Evolutionary conservation across 2,888 invertebrate species (phyloP), one percentile per base, ranked within the genome.

Genomic region (Pimpla rufipes): DNA sequence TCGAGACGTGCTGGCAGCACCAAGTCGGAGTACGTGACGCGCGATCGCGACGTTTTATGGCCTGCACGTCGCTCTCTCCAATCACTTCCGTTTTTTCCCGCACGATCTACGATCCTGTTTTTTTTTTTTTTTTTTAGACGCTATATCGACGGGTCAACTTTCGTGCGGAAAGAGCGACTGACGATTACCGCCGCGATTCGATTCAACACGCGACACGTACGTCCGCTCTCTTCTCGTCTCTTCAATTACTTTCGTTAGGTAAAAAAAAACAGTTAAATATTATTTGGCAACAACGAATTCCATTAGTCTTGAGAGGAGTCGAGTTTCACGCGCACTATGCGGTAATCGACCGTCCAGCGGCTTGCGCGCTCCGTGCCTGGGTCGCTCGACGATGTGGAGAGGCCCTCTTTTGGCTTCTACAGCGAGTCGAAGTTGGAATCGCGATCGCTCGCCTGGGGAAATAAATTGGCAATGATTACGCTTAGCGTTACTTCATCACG

Each of bases 391-490:
- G 75, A 66, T 67, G 64, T 66, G 62, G 62, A 50, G 21, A 68
- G 52, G 52, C 18, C 2, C 45, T 55, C 40, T 66, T 78, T 67
- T 11, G 66, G 45, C 82, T 52, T 81, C 87, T 91, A 93, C 77
- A 93, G 88, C 74, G 93, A 93, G 85, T 93, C 93, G 79, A 93
- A 93, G 84, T 93, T 93, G n/a, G 93, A 93, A 78, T 93, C 93
- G 79, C 93, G 90, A 87, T 93, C 93, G 86, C 92, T 93, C 59
- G 90, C 89, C 92, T 92, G 87, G 2, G 82, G 86, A 70, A 75
- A 21, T 66, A 42, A 66, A 66, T 66, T 18, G 0, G 3, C 35
- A 59, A 67, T 4, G 11, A 23, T 55, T 23, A 55, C 11, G 8
- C 21, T 5, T 21, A 21, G 55, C 13, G 8, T 18, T 8, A 1